Conservation (phyloP, 2,797 vertebrate genomes). For the Lagorchestes hirsutus region DNA sequence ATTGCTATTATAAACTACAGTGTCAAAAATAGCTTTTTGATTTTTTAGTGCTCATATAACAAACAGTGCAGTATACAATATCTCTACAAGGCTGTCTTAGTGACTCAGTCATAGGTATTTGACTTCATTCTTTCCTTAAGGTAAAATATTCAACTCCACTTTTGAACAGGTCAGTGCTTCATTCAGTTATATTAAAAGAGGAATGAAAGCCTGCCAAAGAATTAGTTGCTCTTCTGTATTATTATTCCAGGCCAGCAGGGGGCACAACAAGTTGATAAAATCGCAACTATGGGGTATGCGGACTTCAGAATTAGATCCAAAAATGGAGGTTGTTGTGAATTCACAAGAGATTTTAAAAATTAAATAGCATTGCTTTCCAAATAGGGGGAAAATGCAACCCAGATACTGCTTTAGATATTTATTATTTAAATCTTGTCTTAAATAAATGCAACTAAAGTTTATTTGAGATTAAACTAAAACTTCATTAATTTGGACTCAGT, state of each 20-base stretch:
- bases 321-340: constrained; percentile 47
- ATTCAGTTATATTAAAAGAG: constrained; percentile 58
- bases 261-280: constrained; percentile 57
- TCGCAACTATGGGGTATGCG: constrained; percentile 50
- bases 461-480: constrained; percentile 34
- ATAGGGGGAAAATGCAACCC: neutral
- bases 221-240: constrained; percentile 64
- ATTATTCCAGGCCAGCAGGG: constrained; percentile 35
- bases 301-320: constrained; percentile 52
- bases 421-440: no score
- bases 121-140: constrained; percentile 66
- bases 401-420: constrained; percentile 14
- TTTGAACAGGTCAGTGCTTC: constrained; percentile 69
- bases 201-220: constrained; percentile 68
- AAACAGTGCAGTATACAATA: constrained; percentile 3
- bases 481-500: no score
- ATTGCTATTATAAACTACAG: neutral
- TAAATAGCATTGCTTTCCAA: no score
- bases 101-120: constrained; percentile 60
- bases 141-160: constrained; percentile 64
- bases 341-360: constrained; percentile 35
- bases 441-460: constrained; percentile 9
- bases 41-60: constrained; percentile 13
- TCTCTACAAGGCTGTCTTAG: constrained; percentile 47
- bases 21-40: constrained; percentile 30